Base-by-base conservation (phyloP, 37 sponge, comb jelly and placozoan genomes). In the Trichoplax adhaerens region DNA sequence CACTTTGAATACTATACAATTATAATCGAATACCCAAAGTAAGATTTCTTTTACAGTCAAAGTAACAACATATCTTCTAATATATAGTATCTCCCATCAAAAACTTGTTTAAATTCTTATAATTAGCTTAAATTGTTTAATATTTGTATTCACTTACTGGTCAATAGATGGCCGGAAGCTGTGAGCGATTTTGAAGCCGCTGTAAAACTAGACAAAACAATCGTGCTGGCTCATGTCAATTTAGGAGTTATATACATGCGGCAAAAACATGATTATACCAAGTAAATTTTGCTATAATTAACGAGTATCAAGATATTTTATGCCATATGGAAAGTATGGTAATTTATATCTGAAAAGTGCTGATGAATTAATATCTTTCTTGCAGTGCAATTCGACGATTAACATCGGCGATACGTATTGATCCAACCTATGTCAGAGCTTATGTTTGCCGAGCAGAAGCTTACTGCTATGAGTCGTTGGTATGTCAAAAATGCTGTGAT, bases 381-480 rank as follows among this genome's bases (percentile, higher is more conserved):
- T 8, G 47, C 77, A 77, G 82, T 52, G 94, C 88, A 58, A 59
- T 83, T 12, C 63, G 58, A 52, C 82, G 77, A 63, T 86, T 93
- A 68, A 77, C 87, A 2, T 5, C 78, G 5, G 86, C 84, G 12
- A 55, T 93, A 50, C 50, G 50, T 4, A 80, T 79, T 10, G 88
- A 95, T 51, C 91, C 97, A 8, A 91, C 88, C 65, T 84, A 78
- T 58, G 55, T 73, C 56, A 78, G 84, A 48, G 91, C 88, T 1
- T 85, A 85, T 62, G 72, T 85, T 8, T 90, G 91, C 67, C 74
- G 88, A n/a, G 88, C 83, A 54, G 88, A 95, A 56, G 86, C 86
- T 51, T 74, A 78, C 62, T 53, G 56, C 67, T 52, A 29, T 53
- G 56, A 77, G 54, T 72, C 54, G 46, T 81, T 72, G 76, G 81